These are phyloP conservation scores for Mesopsocus fuscifrons DNA, from an alignment of 2,888 invertebrate species.

Conservation along the genomic window DNA sequence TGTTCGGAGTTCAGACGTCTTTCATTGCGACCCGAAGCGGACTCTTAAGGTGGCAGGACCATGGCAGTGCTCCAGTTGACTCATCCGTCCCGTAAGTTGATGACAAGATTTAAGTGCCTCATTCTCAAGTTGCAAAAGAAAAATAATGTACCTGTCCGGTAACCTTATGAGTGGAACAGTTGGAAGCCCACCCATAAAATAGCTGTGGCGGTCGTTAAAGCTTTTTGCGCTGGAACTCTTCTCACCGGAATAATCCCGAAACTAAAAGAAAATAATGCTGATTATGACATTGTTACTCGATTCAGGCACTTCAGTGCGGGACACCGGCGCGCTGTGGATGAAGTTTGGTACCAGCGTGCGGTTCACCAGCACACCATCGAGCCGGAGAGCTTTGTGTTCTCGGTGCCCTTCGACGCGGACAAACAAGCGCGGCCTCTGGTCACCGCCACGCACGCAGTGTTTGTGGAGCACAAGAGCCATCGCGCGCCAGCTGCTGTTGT, in stretches of 20 bases:
- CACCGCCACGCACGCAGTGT: constrained; percentile 81
- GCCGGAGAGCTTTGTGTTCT: constrained; percentile 79
- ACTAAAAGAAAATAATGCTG: too few species aligned
- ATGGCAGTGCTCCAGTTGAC: constrained; percentile 34
- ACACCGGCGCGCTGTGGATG: constrained; percentile 65
- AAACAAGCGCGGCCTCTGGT: constrained; percentile 37
- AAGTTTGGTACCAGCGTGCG: constrained; percentile 77
- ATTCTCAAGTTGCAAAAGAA: too few species aligned
- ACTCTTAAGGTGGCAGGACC: constrained; percentile 71
- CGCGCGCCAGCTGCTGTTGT: constrained; percentile 80
- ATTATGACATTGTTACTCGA: constrained; percentile 10
- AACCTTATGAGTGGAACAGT: too few species aligned
- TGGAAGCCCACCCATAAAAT: too few species aligned
- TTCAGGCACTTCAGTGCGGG: constrained; percentile 62
- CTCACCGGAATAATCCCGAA: too few species aligned
- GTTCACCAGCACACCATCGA: constrained; percentile 76
- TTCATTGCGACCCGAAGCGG: constrained; percentile 86
- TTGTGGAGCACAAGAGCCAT: constrained; percentile 64
- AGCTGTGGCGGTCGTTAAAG: too few species aligned
- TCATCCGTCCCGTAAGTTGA: constrained; percentile 46
- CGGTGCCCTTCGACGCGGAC: constrained; percentile 61
- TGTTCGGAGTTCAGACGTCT: constrained; percentile 64
- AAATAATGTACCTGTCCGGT: too few species aligned
- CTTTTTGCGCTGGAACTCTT: too few species aligned
- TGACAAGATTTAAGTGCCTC: too few species aligned